Evolutionary conservation across 2,888 invertebrate species (phyloP).

Genomic region (Apamea epomidion): DNA sequence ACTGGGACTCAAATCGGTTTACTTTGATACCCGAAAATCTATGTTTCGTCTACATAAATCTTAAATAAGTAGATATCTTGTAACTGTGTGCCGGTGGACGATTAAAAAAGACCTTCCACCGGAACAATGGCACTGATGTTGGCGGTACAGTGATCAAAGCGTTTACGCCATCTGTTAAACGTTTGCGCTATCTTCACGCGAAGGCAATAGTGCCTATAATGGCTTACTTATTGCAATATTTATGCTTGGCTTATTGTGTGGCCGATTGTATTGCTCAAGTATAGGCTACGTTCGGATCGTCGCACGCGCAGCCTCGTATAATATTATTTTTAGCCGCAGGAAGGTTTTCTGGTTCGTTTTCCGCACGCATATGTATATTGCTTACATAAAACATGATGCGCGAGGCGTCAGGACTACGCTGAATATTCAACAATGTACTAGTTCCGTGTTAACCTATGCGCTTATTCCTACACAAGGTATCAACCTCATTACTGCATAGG

Average conservation of each 20-base stretch:
- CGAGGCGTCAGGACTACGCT: constrained; percentile 69
- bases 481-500: constrained; percentile 44
- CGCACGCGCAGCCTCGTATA: constrained; percentile 87
- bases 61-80: constrained; percentile 30
- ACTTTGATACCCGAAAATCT: constrained; percentile 40
- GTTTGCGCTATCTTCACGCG: constrained; percentile 57
- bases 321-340: constrained; percentile 87
- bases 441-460: constrained; percentile 69
- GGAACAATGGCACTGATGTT: constrained; percentile 78
- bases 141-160: constrained; percentile 53
- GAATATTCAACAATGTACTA: constrained; percentile 72
- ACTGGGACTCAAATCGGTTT: constrained; percentile 49
- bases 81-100: constrained; percentile 68
- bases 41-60: constrained; percentile 47
- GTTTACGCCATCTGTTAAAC: constrained; percentile 64
- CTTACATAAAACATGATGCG: constrained; percentile 79
- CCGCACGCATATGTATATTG: constrained; percentile 76
- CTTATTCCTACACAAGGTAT: constrained; percentile 46
- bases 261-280: constrained; percentile 71
- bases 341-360: constrained; percentile 86
- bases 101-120: constrained; percentile 78
- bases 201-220: constrained; percentile 65
- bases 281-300: constrained; percentile 72
- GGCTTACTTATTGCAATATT: constrained; percentile 64
- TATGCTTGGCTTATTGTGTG: constrained; percentile 67